phyloP scores from a whole-genome alignment of 2,888 invertebrate species.

The Antheraea assamensis region DNA sequence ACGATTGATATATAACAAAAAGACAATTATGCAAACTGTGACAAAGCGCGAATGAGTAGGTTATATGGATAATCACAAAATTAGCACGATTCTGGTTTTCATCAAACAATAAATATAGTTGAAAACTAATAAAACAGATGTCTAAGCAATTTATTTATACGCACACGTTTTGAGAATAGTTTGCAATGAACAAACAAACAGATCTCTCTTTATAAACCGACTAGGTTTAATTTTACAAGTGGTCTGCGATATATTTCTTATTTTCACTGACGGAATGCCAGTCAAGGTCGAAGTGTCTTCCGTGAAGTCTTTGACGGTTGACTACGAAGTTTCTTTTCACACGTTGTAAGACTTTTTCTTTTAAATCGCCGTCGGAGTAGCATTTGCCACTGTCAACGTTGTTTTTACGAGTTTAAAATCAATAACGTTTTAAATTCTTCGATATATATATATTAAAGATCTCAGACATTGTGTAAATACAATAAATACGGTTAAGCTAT shows the following conservation, averaged over 20 bases:
- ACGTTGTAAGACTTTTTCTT: background rate
- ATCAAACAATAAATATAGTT: conserved; percentile 15
- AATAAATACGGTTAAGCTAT: no score
- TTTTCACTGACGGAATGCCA: conserved; percentile 1
- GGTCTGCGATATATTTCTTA: conserved; percentile 4
- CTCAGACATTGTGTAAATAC: no score
- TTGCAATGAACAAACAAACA: conserved; percentile 21
- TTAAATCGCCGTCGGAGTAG: background rate
- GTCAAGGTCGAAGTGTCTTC: conserved; percentile 1
- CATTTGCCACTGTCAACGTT: background rate
- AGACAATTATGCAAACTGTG: background rate
- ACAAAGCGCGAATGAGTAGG: background rate
- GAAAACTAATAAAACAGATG: conserved; percentile 17
- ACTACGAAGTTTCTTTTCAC: background rate
- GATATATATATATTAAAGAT: no score
- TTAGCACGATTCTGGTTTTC: conserved; percentile 10
- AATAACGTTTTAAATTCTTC: no score
- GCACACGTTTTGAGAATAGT: conserved; percentile 10
- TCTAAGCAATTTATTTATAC: conserved; percentile 19
- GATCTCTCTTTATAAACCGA: conserved; percentile 14
- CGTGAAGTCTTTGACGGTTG: background rate
- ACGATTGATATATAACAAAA: background rate
- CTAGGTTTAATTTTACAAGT: conserved; percentile 16
- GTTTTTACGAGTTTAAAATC: no score
- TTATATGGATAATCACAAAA: conserved; percentile 7